These are phyloP conservation scores for Cervus canadensis DNA, from an alignment of 2,113 vertebrate genomes.

Conservation along the genomic window DNA sequence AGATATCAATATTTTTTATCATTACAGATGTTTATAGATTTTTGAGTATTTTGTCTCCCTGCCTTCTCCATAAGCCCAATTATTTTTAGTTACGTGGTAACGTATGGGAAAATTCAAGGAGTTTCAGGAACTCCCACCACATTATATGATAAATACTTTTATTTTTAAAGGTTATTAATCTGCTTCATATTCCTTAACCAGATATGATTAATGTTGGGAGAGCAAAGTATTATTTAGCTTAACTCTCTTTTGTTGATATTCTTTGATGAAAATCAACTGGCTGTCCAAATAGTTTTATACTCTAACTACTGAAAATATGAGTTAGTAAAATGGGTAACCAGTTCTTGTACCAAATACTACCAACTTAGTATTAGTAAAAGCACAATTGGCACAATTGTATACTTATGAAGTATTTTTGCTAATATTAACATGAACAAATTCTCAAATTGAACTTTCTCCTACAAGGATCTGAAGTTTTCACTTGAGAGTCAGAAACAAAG, in stretches of 20 bases:
- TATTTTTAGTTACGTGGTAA: not conserved
- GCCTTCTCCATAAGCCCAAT: not conserved
- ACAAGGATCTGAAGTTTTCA: constrained; percentile 89
- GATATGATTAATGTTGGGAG: not conserved
- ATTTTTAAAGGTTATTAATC: constrained; percentile 23
- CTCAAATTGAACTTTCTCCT: constrained; percentile 47
- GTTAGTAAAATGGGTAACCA: not conserved
- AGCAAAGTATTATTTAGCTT: not conserved
- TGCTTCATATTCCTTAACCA: constrained; percentile 25
- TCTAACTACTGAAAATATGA: not conserved
- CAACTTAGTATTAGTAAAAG: not conserved
- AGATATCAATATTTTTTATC: not conserved
- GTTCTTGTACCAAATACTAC: not conserved
- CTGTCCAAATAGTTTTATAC: not conserved
- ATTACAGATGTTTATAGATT: not conserved
- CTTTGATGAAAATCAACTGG: not conserved
- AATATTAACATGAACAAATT: not conserved
- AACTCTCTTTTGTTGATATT: not conserved
- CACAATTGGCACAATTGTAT: not conserved
- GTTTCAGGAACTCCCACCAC: not conserved
- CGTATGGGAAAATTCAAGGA: not conserved
- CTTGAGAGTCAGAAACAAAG: constrained; percentile 87
- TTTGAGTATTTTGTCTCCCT: not conserved
- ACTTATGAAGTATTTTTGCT: not conserved
- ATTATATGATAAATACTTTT: not conserved